These are phyloP conservation scores for Thymallus thymallus DNA, from an alignment of 2,113 vertebrate species.

Conservation along the genomic window DNA sequence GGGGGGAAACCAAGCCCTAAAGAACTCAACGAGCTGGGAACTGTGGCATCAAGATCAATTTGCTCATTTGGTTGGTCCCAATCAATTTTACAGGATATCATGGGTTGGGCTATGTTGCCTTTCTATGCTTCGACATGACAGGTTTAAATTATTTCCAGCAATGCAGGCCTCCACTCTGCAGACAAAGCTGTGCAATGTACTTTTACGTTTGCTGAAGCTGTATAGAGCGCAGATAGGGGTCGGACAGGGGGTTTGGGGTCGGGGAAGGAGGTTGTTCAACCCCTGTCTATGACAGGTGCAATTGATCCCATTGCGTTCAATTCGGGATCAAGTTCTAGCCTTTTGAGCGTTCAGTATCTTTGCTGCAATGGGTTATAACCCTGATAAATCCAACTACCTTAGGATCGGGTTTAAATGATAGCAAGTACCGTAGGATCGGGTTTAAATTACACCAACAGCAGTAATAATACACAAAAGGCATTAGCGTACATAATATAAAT, in stretches of 20 bases:
- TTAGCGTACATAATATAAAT: conserved; percentile 51
- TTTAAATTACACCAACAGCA: conserved; percentile 57
- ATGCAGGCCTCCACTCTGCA: not conserved
- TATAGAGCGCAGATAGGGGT: not conserved
- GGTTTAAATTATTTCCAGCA: not conserved
- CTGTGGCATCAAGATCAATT: conserved; percentile 29
- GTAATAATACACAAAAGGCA: conserved; percentile 37
- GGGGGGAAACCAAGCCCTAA: not conserved
- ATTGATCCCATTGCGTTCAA: conserved; percentile 54
- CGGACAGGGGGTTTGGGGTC: conserved; percentile 15
- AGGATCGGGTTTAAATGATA: too few relatives aligned
- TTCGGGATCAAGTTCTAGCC: conserved; percentile 58
- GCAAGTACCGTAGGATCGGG: conserved; percentile 23
- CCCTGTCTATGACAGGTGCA: conserved; percentile 57
- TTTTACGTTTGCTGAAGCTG: conserved; percentile 13
- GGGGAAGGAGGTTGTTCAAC: conserved; percentile 40
- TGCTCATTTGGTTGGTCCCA: not conserved
- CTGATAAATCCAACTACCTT: conserved; percentile 45
- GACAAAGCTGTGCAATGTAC: conserved; percentile 18
- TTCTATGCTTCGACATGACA: conserved; percentile 18
- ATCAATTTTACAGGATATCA: not conserved
- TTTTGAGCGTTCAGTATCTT: conserved; percentile 44
- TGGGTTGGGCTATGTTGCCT: conserved; percentile 13
- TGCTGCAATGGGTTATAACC: conserved; percentile 46
- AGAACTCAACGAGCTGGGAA: not conserved